Percentiles rank a stretch among this genome's conserved stretches.
Conservation (phyloP, 2,113 vertebrate species). For the Ceuthmochares aereus region DNA sequence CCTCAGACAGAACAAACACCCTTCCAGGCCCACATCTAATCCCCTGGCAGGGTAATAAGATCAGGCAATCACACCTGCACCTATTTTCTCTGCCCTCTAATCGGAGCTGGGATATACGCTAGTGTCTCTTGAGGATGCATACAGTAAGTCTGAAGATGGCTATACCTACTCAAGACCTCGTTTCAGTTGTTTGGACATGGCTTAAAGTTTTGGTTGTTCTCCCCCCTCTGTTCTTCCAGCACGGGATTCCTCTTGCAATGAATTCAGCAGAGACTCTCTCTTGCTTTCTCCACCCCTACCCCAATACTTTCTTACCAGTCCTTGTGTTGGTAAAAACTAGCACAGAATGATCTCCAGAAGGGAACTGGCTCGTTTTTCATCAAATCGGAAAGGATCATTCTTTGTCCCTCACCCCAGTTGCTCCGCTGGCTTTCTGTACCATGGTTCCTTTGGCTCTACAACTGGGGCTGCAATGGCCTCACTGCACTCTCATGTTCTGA, state of each 20-base stretch:
- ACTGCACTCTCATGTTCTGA: rapidly evolving
- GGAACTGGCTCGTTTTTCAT: background rate
- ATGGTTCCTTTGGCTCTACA: background rate
- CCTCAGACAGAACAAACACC: background rate
- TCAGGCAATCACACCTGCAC: background rate
- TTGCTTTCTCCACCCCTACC: background rate
- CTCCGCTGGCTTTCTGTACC: background rate
- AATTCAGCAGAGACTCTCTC: background rate
- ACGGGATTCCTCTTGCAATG: background rate
- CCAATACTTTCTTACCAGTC: background rate
- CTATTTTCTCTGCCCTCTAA: background rate
- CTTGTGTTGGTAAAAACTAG: background rate
- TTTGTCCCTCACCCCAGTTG: background rate
- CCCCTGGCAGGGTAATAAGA: background rate
- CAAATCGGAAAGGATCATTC: background rate
- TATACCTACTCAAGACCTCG: background rate
- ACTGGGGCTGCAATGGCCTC: background rate
- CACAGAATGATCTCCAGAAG: background rate
- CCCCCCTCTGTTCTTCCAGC: background rate
- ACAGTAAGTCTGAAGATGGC: background rate
- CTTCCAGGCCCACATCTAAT: background rate
- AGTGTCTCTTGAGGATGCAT: background rate
- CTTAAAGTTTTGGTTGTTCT: background rate
- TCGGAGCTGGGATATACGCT: background rate
- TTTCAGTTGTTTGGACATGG: rapidly evolving